phyloP scores from a whole-genome alignment of 2,113 vertebrate species.

The Capreolus pygargus region DNA sequence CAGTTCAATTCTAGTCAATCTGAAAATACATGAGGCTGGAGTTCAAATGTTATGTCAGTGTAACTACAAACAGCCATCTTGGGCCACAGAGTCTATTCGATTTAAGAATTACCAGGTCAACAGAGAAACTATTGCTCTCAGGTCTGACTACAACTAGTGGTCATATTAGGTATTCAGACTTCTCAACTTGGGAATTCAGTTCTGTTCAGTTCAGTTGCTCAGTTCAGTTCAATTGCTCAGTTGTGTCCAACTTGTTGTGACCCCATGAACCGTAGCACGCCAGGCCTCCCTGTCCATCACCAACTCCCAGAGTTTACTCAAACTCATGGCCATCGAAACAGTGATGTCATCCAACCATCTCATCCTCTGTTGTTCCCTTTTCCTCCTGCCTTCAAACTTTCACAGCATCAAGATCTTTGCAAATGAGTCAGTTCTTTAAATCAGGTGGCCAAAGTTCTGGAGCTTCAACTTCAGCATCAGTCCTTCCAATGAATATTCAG shows the following conservation, averaged over 20 bases:
- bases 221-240: not conserved
- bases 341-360: not conserved
- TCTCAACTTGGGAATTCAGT: not conserved
- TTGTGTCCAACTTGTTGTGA: not conserved
- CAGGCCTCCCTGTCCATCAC: not conserved
- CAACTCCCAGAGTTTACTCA: accelerated
- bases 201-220: not conserved
- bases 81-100: not conserved
- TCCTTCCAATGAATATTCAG: not conserved
- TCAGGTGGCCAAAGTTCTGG: not conserved
- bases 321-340: accelerated
- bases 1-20: not conserved
- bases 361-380: not conserved
- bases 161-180: not conserved
- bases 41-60: not conserved
- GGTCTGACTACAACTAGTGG: not conserved
- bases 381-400: not conserved
- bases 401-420: not conserved
- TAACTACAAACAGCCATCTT: not conserved
- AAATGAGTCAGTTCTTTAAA: not conserved
- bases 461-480: not conserved
- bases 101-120: not conserved
- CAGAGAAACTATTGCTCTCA: not conserved
- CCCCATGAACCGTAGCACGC: accelerated
- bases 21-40: not conserved